phyloP scores from a whole-genome alignment of 2,797 vertebrate genomes.

The Chrysocyon brachyurus region DNA sequence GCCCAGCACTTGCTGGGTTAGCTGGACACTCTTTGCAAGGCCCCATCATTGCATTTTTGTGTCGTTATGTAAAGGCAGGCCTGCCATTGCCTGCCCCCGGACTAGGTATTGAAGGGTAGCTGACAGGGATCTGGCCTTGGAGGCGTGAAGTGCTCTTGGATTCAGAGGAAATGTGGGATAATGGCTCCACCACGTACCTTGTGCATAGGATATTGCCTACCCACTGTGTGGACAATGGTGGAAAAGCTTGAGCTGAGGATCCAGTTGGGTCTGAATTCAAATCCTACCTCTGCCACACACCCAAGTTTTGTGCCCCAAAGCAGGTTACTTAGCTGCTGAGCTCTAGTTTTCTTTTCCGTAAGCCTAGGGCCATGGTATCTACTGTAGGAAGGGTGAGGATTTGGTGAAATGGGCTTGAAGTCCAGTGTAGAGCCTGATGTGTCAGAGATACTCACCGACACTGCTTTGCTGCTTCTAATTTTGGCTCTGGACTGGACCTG shows the following conservation, averaged over 20 bases:
- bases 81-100: neutral
- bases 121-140: neutral
- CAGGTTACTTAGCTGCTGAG: neutral
- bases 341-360: neutral
- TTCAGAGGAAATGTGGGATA: neutral
- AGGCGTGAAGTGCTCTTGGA: neutral
- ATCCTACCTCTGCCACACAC: neutral
- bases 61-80: neutral
- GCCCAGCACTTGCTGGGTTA: neutral
- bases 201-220: fast-evolving
- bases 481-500: neutral
- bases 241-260: neutral
- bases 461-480: neutral
- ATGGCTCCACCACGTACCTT: fast-evolving
- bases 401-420: neutral
- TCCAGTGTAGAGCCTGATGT: neutral
- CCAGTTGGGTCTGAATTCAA: neutral
- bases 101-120: neutral
- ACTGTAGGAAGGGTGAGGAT: neutral
- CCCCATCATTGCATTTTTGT: neutral
- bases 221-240: neutral
- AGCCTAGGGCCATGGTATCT: neutral
- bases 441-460: neutral
- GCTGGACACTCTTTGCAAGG: neutral
- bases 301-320: neutral